phyloP scores from a whole-genome alignment of 2,113 vertebrate species.

The Sinocyclocheilus anshuiensis region DNA sequence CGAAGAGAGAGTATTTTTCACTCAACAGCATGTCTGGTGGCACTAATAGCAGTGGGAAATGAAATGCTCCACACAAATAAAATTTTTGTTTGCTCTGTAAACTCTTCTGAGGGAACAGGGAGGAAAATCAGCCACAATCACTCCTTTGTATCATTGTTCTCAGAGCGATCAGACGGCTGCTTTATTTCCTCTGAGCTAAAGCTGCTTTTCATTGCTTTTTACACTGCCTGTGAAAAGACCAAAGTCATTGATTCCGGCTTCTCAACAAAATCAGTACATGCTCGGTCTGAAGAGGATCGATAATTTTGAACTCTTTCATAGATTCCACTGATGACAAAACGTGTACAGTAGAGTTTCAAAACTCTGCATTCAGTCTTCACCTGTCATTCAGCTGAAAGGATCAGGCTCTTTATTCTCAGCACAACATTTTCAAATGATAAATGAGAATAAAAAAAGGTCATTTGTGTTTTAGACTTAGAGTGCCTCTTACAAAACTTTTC shows the following conservation, averaged over 20 bases:
- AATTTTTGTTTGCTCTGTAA: slow-evolving; percentile 59
- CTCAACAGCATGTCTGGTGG: slow-evolving; percentile 26
- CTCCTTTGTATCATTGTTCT: slow-evolving; percentile 54
- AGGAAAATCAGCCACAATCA: slow-evolving; percentile 51
- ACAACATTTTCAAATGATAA: not conserved
- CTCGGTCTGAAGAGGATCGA: slow-evolving; percentile 55
- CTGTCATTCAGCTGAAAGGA: slow-evolving; percentile 22
- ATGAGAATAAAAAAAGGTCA: not conserved
- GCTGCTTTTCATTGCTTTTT: slow-evolving; percentile 49
- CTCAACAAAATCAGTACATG: slow-evolving; percentile 38
- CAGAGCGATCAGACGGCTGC: slow-evolving; percentile 44
- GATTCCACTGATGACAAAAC: slow-evolving; percentile 42
- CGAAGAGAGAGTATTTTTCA: slow-evolving; percentile 30
- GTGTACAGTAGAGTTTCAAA: not conserved
- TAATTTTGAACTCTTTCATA: slow-evolving; percentile 49
- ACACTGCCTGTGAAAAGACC: slow-evolving; percentile 46
- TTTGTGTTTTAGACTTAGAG: not conserved
- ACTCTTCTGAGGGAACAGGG: slow-evolving; percentile 43
- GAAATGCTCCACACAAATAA: slow-evolving; percentile 43
- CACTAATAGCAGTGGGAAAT: slow-evolving; percentile 52
- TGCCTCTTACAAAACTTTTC: slow-evolving; percentile 1
- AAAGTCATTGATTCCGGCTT: slow-evolving; percentile 59
- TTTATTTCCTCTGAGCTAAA: slow-evolving; percentile 53
- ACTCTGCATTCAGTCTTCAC: slow-evolving; percentile 35
- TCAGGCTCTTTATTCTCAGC: slow-evolving; percentile 2